Evolutionary conservation across 2,888 invertebrate species (phyloP).

Genomic region (Spodoptera picta): DNA sequence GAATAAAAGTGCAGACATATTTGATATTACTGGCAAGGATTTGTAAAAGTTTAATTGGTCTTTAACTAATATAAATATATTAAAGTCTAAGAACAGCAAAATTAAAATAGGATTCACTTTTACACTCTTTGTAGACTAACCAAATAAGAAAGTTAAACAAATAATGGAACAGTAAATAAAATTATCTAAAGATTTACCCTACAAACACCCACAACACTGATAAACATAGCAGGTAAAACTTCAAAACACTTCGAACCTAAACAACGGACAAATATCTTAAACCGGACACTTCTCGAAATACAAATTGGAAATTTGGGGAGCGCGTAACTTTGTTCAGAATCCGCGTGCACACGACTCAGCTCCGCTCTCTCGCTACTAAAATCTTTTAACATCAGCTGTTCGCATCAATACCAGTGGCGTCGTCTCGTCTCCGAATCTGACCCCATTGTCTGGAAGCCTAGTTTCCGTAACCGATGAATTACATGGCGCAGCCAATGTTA

Average conservation of each 20-base stretch:
- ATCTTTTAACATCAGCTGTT: constrained; percentile 82
- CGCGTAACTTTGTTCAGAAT: constrained; percentile 46
- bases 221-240: not conserved
- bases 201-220: not conserved
- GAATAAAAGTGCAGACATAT: no score
- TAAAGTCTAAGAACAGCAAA: no score
- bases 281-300: constrained; percentile 19
- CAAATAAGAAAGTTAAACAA: no score
- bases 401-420: constrained; percentile 84
- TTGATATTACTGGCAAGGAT: no score
- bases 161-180: no score
- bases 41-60: no score
- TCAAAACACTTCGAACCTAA: not conserved
- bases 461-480: constrained; percentile 52
- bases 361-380: constrained; percentile 68
- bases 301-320: constrained; percentile 17
- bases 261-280: not conserved
- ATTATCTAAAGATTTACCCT: not conserved
- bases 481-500: constrained; percentile 43
- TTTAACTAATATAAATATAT: no score
- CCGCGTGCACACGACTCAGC: constrained; percentile 56
- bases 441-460: constrained; percentile 80
- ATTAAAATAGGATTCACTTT: no score
- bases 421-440: constrained; percentile 82
- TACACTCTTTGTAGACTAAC: no score